Base-by-base conservation (phyloP, 2,888 invertebrate species). In the Andricus curvator region DNA sequence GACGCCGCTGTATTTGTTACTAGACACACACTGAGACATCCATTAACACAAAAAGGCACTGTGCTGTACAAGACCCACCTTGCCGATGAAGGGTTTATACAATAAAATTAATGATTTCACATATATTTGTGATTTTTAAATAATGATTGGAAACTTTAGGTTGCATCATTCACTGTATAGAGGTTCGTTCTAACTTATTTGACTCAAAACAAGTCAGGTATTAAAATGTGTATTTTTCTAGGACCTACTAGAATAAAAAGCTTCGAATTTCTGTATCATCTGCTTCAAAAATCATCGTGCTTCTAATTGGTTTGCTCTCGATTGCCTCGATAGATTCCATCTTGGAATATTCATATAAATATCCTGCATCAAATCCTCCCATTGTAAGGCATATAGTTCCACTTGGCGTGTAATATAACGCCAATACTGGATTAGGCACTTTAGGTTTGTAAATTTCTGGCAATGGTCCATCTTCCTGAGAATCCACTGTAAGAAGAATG, bases 351-450 rank as follows among this genome's bases (percentile, higher is more conserved):
- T 96, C 95, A 86, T 96, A 96, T 83, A 96, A 93, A 85, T 95
- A 96, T 37, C 96, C 96, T 4, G 95, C 94, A 89, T 96, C 96
- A 85, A 94, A 96, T 37, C 95, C 96, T 4, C 93, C 94, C 93
- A 96, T 93, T 0, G 95, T 95, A 0, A 96, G 84, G 95, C 95
- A 95, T 79, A 96, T 92, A 0, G 94, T 94, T 33, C 93, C 89
- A 4, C 93, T 91, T 2, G 86, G 84, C 0, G 94, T 94, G 82
- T 95, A 95, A 81, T 94, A 93, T 41, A 94, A 92, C 93, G 94
- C 94, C 22, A 95, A 89, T n/a, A 96, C 92, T 68, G 93, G 91
- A 88, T 94, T 95, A 0, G 95, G 95, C 11, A 93, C 89, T 86
- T 94, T 92, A 0, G 96, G 96, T 83, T 94, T 93, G 85, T 93